Evolutionary conservation across 2,888 invertebrate species (phyloP).

Genomic region (Entomobrya proxima): DNA sequence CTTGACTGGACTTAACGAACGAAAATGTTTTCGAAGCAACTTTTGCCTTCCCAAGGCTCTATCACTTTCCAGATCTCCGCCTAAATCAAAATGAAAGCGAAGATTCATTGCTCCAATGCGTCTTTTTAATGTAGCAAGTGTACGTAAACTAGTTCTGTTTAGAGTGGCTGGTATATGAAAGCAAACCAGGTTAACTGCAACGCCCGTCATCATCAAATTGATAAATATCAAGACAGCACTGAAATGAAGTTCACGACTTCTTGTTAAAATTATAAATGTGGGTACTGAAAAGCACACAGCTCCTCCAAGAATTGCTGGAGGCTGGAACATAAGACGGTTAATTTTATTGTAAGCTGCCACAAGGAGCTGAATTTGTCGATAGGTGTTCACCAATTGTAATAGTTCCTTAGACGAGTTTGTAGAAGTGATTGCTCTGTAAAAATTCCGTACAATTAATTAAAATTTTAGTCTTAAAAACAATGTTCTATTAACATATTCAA

Average conservation of each 20-base stretch:
- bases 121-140: neutral
- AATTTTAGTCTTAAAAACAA: neutral
- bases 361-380: neutral
- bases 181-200: neutral
- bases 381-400: neutral
- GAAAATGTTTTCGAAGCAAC: neutral
- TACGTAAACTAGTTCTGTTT: neutral
- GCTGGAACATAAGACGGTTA: neutral
- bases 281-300: neutral
- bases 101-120: neutral
- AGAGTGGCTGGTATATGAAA: neutral
- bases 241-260: neutral
- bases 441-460: neutral
- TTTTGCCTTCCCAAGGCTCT: neutral
- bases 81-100: too few species aligned
- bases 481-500: neutral
- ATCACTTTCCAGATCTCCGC: neutral
- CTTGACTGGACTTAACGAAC: neutral
- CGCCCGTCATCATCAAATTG: neutral
- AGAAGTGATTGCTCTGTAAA: neutral
- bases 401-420: too few species aligned
- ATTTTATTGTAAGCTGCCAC: neutral
- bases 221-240: neutral
- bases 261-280: neutral
- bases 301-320: neutral